phyloP scores from a whole-genome alignment of 2,888 invertebrate genomes.

The Scrobipalpa costella region DNA sequence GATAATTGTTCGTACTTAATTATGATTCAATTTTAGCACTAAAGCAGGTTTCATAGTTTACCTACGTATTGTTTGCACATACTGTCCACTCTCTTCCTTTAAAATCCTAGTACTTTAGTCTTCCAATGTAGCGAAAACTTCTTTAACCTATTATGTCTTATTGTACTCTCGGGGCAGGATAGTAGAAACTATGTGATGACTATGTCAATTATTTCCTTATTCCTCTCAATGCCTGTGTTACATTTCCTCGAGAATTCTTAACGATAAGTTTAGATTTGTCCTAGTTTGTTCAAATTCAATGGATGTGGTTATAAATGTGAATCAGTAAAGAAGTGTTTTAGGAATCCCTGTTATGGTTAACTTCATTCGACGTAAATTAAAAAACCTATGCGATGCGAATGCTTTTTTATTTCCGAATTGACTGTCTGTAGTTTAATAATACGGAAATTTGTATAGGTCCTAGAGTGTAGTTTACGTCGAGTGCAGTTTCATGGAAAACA shows the following conservation, averaged over 20 bases:
- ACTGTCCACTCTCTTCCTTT: conserved; percentile 56
- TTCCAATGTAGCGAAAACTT: conserved; percentile 75
- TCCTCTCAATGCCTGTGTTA: conserved; percentile 58
- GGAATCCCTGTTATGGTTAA: conserved; percentile 53
- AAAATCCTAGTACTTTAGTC: conserved; percentile 65
- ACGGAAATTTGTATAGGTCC: conserved; percentile 12
- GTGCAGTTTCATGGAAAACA: conserved; percentile 48
- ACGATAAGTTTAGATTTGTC: conserved; percentile 61
- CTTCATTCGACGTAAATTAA: conserved; percentile 54
- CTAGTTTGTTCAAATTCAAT: conserved; percentile 69
- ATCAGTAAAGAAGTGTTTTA: conserved; percentile 73
- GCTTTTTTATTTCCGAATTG: no score
- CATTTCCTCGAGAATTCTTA: conserved; percentile 49
- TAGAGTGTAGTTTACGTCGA: conserved; percentile 34
- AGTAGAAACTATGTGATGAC: conserved; percentile 79
- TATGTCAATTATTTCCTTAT: conserved; percentile 79
- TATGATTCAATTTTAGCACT: conserved; percentile 64
- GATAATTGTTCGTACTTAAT: conserved; percentile 52
- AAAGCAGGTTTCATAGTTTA: conserved; percentile 43
- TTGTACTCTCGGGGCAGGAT: conserved; percentile 62
- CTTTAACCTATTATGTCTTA: conserved; percentile 58
- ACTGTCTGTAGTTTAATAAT: no score
- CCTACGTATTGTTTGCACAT: conserved; percentile 56
- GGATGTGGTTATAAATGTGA: conserved; percentile 75
- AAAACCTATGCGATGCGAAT: background rate